A percentile compares a stretch with the other conserved stretches of the same genome.
phyloP scores from a whole-genome alignment of 2,888 invertebrate genomes.

The Ashinkailepas kermadecensis region DNA sequence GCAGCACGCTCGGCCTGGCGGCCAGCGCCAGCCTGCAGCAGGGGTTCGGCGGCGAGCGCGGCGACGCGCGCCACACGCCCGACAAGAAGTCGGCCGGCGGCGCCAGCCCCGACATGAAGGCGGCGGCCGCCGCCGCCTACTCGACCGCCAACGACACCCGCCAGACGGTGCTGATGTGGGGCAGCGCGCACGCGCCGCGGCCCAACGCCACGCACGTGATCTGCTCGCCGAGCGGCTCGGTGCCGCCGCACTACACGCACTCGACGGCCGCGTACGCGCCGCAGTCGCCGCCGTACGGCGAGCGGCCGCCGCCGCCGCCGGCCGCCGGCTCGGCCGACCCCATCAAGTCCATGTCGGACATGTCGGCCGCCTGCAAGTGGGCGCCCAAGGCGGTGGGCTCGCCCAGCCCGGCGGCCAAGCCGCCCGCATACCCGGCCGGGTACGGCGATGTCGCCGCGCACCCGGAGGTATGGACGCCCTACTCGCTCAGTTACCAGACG shows the following conservation, averaged over 20 bases:
- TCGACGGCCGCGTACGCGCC: slow-evolving; percentile 36
- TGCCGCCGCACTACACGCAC: slow-evolving; percentile 29
- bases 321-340: slow-evolving; percentile 28
- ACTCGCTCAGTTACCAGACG: slow-evolving; percentile 40
- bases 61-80: slow-evolving; percentile 26
- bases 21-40: slow-evolving; percentile 23
- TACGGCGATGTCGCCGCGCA: slow-evolving; percentile 41
- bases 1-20: slow-evolving; percentile 26
- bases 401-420: slow-evolving; percentile 53
- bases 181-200: slow-evolving; percentile 40
- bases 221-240: slow-evolving; percentile 37
- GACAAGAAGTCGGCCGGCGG: background rate
- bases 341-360: slow-evolving; percentile 46
- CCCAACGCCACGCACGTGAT: slow-evolving; percentile 37
- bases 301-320: slow-evolving; percentile 30
- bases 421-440: slow-evolving; percentile 41
- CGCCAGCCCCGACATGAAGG: slow-evolving; percentile 27
- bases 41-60: slow-evolving; percentile 14
- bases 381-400: slow-evolving; percentile 29
- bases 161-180: slow-evolving; percentile 93
- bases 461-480: slow-evolving; percentile 30
- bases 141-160: slow-evolving; percentile 51
- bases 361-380: slow-evolving; percentile 45
- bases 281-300: slow-evolving; percentile 41
- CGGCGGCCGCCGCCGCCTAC: slow-evolving; percentile 35